Evolutionary conservation across 2,888 invertebrate species (phyloP).

Genomic region (Daptonema setosum): DNA sequence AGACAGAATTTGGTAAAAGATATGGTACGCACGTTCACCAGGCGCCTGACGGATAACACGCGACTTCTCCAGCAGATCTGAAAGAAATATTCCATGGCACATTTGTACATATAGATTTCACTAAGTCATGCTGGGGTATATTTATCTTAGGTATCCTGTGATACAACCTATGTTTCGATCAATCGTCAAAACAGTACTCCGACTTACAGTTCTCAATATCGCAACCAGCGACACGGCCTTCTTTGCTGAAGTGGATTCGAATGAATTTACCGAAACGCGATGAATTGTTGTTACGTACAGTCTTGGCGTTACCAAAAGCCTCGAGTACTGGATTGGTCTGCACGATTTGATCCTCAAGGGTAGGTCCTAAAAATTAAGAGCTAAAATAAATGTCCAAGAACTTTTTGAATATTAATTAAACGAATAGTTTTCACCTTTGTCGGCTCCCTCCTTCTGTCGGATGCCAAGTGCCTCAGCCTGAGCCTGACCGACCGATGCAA

Average conservation of each 20-base stretch:
- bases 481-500: conserved; percentile 44
- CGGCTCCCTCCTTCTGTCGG: no score
- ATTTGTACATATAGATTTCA: no score
- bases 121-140: no score
- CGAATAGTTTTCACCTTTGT: no score
- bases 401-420: no score
- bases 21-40: conserved; percentile 96
- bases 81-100: no score
- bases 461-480: background rate
- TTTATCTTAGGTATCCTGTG: no score
- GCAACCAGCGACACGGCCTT: conserved; percentile 97
- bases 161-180: no score
- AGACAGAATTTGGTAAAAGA: conserved; percentile 99
- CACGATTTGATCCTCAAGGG: conserved; percentile 92
- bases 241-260: conserved; percentile 97
- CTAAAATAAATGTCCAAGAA: no score
- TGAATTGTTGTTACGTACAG: conserved; percentile 99
- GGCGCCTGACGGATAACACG: conserved; percentile 85
- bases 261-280: conserved; percentile 99
- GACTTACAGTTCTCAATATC: conserved; percentile 98
- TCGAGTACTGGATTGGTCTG: conserved; percentile 96
- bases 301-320: conserved; percentile 98
- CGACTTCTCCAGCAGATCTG: conserved; percentile 97
- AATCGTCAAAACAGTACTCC: no score
- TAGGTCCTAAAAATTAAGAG: conserved; percentile 37